Evolutionary conservation across 2,113 vertebrate species (phyloP).

Genomic region (Sapajus apella): DNA sequence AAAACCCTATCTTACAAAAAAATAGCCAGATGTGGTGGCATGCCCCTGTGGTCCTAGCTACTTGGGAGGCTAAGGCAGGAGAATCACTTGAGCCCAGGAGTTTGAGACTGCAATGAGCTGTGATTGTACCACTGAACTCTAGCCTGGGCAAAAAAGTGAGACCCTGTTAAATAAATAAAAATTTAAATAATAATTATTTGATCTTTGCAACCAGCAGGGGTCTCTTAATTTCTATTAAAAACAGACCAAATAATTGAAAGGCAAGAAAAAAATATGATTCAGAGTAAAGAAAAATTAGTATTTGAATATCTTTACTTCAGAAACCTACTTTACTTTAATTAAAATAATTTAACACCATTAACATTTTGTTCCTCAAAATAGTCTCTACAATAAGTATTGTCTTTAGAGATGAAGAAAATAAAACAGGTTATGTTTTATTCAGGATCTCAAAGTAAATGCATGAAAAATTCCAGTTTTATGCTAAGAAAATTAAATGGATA

Average conservation of each 20-base stretch:
- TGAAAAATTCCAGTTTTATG: slow-evolving; percentile 39
- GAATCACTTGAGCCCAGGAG: no score
- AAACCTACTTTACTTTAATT: slow-evolving; percentile 59
- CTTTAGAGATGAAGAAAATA: slow-evolving; percentile 66
- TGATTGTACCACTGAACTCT: no score
- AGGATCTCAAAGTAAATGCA: slow-evolving; percentile 55
- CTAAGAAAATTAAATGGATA: slow-evolving; percentile 64
- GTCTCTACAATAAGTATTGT: slow-evolving; percentile 31
- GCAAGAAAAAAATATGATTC: slow-evolving; percentile 23
- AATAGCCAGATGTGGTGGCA: no score
- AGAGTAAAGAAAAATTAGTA: slow-evolving; percentile 49
- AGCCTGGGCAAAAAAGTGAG: no score
- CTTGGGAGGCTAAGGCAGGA: no score
- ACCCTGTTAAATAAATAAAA: no score
- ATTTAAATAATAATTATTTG: background rate
- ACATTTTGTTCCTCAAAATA: slow-evolving; percentile 64
- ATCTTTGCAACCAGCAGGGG: background rate
- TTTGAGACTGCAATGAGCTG: no score
- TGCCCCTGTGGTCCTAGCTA: no score
- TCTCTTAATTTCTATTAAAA: slow-evolving; percentile 52
- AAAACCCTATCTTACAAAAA: no score
- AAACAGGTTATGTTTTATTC: slow-evolving; percentile 62
- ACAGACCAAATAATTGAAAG: slow-evolving; percentile 22
- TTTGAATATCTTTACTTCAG: slow-evolving; percentile 63
- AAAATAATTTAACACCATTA: slow-evolving; percentile 72